phyloP scores from a whole-genome alignment of 2,888 invertebrate genomes.

The Andrena flavipes region DNA sequence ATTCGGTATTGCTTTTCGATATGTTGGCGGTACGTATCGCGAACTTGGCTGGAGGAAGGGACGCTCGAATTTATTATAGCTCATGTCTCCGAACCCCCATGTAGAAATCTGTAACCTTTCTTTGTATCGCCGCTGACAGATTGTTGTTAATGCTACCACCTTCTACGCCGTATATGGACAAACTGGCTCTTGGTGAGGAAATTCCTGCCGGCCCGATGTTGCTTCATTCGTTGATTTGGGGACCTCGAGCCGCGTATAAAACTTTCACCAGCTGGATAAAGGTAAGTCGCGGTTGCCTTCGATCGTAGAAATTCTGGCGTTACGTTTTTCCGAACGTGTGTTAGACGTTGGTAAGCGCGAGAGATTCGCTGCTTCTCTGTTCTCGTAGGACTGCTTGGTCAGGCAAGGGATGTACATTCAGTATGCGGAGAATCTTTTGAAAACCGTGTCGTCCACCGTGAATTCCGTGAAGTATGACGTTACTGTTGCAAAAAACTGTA shows the following conservation, averaged over 20 bases:
- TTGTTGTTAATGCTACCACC: slow-evolving; percentile 95
- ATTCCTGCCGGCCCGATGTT: slow-evolving; percentile 90
- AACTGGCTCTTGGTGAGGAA: slow-evolving; percentile 89
- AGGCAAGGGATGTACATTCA: slow-evolving; percentile 96
- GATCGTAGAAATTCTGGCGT: background rate
- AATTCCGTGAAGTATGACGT: slow-evolving; percentile 88
- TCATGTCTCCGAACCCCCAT: background rate
- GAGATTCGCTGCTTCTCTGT: background rate
- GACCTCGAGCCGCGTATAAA: slow-evolving; percentile 93
- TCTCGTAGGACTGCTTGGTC: slow-evolving; percentile 90
- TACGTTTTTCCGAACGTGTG: background rate
- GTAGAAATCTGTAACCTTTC: background rate
- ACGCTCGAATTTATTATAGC: background rate
- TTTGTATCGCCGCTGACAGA: slow-evolving; percentile 83
- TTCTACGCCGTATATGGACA: slow-evolving; percentile 94
- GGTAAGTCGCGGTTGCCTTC: slow-evolving; percentile 71
- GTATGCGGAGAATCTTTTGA: slow-evolving; percentile 89
- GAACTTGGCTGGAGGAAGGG: background rate
- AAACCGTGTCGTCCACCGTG: slow-evolving; percentile 90
- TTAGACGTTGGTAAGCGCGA: background rate
- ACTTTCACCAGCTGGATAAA: slow-evolving; percentile 95
- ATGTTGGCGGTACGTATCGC: slow-evolving; percentile 89
- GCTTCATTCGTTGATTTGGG: slow-evolving; percentile 95
- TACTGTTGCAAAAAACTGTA: slow-evolving; percentile 87
- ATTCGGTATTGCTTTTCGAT: slow-evolving; percentile 96